Conservation (phyloP, 2,797 vertebrate genomes). For the Myiotriccus ornatus region DNA sequence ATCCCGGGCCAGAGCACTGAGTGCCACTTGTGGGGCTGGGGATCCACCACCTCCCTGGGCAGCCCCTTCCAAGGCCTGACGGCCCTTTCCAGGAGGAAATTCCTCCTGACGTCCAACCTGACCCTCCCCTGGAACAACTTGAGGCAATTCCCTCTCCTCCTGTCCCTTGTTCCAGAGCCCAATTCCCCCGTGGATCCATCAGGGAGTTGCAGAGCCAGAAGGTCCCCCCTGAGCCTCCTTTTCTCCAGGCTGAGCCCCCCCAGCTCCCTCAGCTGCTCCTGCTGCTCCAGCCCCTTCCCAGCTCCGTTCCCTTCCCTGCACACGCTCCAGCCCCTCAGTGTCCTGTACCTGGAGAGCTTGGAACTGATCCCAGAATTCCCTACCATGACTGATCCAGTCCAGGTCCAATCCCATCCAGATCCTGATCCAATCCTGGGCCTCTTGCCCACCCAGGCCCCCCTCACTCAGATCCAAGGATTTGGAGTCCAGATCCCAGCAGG, state of each 20-base stretch:
- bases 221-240: not conserved
- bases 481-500: not conserved
- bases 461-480: not conserved
- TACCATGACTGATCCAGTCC: too few relatives aligned
- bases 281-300: not conserved
- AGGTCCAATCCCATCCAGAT: too few relatives aligned
- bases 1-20: too few relatives aligned
- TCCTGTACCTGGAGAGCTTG: not conserved
- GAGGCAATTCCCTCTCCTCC: not conserved
- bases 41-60: too few relatives aligned
- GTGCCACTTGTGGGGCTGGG: too few relatives aligned
- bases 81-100: not conserved
- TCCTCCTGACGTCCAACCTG: too few relatives aligned
- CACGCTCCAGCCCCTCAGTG: not conserved
- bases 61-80: not conserved
- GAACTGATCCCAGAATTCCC: not conserved
- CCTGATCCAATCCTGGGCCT: too few relatives aligned
- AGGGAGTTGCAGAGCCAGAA: not conserved
- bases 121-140: not conserved
- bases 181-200: not conserved
- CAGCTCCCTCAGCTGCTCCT: not conserved
- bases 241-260: not conserved
- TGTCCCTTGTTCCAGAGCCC: not conserved
- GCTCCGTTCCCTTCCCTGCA: not conserved
- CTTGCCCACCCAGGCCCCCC: not conserved